Conservation (phyloP, 1,140 invertebrate genomes). For the Colletes gigas region DNA sequence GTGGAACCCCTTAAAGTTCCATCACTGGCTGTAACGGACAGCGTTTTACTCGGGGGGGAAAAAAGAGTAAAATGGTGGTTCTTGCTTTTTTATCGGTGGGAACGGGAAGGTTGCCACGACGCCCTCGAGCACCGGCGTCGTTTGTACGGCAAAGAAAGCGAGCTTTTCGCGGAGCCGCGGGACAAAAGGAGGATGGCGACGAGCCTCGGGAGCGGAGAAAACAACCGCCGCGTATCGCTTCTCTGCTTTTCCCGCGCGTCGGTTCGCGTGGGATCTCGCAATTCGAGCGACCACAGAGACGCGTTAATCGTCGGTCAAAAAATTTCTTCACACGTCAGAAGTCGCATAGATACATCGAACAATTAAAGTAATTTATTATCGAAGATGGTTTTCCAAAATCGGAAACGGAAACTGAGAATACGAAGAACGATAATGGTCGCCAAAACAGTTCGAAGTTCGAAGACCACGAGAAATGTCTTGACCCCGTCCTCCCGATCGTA, state of each 20-base stretch:
- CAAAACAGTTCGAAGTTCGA: no score
- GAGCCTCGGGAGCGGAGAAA: slow-evolving; percentile 18
- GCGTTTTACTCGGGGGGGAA: not conserved
- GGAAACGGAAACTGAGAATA: no score
- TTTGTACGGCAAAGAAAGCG: slow-evolving; percentile 31
- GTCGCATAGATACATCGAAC: no score
- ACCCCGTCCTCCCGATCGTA: no score
- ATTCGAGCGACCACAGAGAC: slow-evolving; percentile 16
- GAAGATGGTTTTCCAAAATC: no score
- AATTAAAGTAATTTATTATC: no score
- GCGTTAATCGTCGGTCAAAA: no score
- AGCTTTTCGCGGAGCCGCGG: slow-evolving; percentile 5
- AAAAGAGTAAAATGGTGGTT: not conserved
- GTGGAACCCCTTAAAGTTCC: no score
- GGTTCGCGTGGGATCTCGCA: not conserved
- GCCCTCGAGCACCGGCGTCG: slow-evolving; percentile 26
- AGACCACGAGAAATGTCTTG: no score
- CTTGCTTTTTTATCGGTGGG: slow-evolving; percentile 8
- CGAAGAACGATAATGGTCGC: no score
- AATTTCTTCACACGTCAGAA: no score
- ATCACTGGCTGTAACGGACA: not conserved
- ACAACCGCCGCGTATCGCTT: slow-evolving; percentile 26
- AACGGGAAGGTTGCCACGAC: not conserved
- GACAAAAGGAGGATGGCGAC: not conserved
- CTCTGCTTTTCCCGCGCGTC: not conserved